Conservation (phyloP, 2,113 vertebrate species). For the Dicaeum eximium region DNA sequence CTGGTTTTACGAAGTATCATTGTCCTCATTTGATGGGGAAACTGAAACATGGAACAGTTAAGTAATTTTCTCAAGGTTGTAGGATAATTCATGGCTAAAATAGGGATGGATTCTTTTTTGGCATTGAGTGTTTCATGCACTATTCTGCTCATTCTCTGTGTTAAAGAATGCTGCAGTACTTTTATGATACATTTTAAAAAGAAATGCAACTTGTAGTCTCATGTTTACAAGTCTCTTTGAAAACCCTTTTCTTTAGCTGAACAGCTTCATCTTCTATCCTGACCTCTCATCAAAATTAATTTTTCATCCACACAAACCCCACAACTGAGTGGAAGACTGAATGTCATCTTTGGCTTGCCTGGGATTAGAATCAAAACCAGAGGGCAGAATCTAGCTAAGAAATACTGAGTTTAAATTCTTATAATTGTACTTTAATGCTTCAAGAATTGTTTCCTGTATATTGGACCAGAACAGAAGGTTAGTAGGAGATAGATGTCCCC, state of each 20-base stretch:
- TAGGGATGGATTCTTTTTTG: background rate
- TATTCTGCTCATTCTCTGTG: background rate
- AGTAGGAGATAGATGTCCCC: constrained; percentile 60
- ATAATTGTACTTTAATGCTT: background rate
- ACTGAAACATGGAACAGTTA: background rate
- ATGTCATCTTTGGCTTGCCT: background rate
- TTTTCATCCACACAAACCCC: background rate
- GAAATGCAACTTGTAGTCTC: background rate
- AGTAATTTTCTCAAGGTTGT: background rate
- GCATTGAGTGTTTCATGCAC: background rate
- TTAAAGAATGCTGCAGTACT: background rate
- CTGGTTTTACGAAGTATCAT: background rate
- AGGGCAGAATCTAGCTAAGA: constrained; percentile 5
- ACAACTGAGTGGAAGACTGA: background rate
- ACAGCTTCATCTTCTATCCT: background rate
- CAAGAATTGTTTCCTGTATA: constrained; percentile 13
- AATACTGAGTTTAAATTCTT: background rate
- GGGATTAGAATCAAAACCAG: background rate
- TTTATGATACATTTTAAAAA: background rate
- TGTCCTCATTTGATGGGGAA: background rate
- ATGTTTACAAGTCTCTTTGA: background rate
- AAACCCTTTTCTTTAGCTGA: background rate
- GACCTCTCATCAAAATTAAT: background rate
- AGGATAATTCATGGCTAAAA: background rate
- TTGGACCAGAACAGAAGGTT: constrained; percentile 66